These are phyloP conservation scores for Labeo catla DNA, from an alignment of 2,113 vertebrate species.

Conservation along the genomic window DNA sequence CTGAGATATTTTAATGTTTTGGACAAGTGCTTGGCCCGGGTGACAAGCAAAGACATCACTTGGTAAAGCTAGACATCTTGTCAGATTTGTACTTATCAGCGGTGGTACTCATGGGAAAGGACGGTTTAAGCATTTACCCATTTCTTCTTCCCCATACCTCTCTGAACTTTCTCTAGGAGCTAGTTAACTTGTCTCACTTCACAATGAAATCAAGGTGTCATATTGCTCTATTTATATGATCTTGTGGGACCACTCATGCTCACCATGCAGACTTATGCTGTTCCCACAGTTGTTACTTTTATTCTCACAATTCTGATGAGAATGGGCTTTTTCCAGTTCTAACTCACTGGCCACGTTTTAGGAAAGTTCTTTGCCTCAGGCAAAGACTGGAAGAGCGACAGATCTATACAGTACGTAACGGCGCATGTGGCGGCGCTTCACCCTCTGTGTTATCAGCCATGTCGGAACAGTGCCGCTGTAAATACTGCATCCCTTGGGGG, in stretches of 20 bases:
- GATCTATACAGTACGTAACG: constrained; percentile 6
- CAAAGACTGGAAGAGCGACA: background rate
- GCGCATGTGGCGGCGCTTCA: constrained; percentile 27
- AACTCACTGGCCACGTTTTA: background rate
- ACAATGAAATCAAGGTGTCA: background rate
- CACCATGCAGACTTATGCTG: background rate
- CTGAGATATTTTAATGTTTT: background rate
- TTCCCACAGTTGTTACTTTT: background rate
- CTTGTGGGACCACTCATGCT: background rate
- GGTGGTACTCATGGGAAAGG: background rate
- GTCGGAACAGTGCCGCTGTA: constrained; percentile 50
- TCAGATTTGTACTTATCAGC: background rate
- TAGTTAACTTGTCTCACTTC: constrained; percentile 8
- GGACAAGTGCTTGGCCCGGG: too few species aligned
- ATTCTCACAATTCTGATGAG: constrained; percentile 3
- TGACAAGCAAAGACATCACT: background rate
- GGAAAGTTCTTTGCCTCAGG: background rate
- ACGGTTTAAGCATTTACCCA: background rate
- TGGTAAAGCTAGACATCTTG: background rate
- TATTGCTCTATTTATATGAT: constrained; percentile 8
- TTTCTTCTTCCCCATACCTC: background rate
- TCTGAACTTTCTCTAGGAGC: background rate
- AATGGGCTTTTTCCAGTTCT: background rate
- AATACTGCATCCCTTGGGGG: constrained; percentile 47
- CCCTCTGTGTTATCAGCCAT: constrained; percentile 57